phyloP scores from a whole-genome alignment of 1,140 invertebrate genomes.

The Triops cancriformis region DNA sequence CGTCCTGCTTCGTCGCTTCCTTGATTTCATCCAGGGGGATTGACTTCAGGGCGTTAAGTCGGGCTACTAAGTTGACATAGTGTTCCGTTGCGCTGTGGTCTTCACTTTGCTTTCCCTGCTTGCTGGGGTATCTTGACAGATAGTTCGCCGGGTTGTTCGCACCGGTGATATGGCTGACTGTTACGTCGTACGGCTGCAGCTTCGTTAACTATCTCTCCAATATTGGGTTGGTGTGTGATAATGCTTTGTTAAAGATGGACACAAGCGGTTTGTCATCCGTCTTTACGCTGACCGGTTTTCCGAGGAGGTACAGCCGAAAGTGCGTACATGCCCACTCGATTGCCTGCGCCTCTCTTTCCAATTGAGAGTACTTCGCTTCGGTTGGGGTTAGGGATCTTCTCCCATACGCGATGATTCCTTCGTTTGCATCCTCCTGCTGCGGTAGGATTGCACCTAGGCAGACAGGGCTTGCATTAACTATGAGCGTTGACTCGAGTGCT shows the following conservation, averaged over 20 bases:
- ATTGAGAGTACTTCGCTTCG: conserved; percentile 16
- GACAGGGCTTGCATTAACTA: not conserved
- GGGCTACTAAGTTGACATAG: conserved; percentile 9
- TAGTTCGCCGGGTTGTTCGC: conserved; percentile 19
- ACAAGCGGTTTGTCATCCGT: conserved; percentile 44
- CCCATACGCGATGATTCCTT: conserved; percentile 35
- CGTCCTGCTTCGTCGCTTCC: not conserved
- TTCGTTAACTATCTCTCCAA: not conserved
- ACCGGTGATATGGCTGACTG: not conserved
- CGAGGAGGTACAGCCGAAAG: not conserved
- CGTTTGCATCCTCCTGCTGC: not conserved
- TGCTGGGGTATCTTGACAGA: conserved; percentile 1
- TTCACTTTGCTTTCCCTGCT: not conserved
- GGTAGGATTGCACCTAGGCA: not conserved
- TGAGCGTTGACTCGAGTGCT: not conserved
- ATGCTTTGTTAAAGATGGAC: conserved; percentile 31
- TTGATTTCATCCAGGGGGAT: not conserved
- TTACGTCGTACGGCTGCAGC: not conserved
- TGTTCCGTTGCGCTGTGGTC: conserved; percentile 1
- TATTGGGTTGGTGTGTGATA: not conserved
- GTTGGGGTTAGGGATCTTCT: conserved; percentile 10
- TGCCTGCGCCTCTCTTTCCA: conserved; percentile 30
- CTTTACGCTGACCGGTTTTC: conserved; percentile 16
- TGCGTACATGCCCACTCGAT: conserved; percentile 34
- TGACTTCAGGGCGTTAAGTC: not conserved